These are phyloP conservation scores for Paralichthys olivaceus DNA, from an alignment of 2,113 vertebrate genomes.

Conservation along the genomic window DNA sequence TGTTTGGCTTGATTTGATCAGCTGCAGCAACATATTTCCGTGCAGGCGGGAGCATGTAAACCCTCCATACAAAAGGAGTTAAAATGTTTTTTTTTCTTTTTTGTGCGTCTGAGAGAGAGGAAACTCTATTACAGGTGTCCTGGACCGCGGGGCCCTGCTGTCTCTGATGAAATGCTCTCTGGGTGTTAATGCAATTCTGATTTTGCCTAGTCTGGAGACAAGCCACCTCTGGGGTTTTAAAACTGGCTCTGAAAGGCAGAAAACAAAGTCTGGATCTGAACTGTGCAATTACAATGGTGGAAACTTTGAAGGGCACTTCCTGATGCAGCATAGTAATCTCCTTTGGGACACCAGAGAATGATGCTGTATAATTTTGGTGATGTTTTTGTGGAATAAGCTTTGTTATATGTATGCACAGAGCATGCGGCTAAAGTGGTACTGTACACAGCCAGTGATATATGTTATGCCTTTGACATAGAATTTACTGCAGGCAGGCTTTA, in stretches of 20 bases:
- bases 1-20: conserved; percentile 95
- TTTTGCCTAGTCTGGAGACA: conserved; percentile 83
- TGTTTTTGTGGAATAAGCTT: conserved; percentile 57
- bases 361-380: conserved; percentile 62
- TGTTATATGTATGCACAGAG: conserved; percentile 36
- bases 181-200: conserved; percentile 91
- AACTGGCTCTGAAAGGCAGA: conserved; percentile 62
- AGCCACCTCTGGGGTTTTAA: conserved; percentile 83
- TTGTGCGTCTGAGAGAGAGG: conserved; percentile 78
- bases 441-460: conserved; percentile 17
- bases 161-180: conserved; percentile 87
- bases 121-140: conserved; percentile 95
- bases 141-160: conserved; percentile 81
- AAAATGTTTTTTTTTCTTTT: conserved; percentile 62
- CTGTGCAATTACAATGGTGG: conserved; percentile 62
- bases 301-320: conserved; percentile 67
- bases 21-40: conserved; percentile 88
- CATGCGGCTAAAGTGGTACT: conserved; percentile 12
- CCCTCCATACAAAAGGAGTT: conserved; percentile 90
- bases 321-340: conserved; percentile 57
- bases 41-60: conserved; percentile 90
- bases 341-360: conserved; percentile 30
- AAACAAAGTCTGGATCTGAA: conserved; percentile 66
- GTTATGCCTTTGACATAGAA: conserved; percentile 18
- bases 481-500: background rate